Conservation (phyloP, 2,113 vertebrate genomes). For the Callipepla squamata region DNA sequence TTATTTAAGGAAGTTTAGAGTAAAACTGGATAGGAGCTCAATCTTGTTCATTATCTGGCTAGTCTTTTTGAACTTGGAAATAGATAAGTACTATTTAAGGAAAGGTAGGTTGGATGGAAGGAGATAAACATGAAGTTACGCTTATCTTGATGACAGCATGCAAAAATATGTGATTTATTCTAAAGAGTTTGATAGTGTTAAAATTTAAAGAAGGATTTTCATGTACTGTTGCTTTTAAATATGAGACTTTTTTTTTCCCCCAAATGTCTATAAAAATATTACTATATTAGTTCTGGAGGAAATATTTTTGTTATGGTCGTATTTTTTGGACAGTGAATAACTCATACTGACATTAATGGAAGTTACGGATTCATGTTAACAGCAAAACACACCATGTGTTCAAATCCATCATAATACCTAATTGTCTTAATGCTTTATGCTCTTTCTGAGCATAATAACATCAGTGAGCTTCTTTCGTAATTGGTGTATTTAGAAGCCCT, state of each 20-base stretch:
- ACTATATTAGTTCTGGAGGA: constrained; percentile 51
- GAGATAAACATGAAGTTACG: constrained; percentile 39
- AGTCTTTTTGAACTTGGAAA: constrained; percentile 49
- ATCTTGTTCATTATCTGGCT: constrained; percentile 25
- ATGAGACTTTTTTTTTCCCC: background rate
- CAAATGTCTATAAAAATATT: constrained; percentile 54
- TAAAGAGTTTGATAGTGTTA: constrained; percentile 25
- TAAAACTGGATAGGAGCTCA: constrained; percentile 39
- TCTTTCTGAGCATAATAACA: background rate
- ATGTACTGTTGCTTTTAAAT: background rate
- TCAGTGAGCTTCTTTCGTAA: background rate
- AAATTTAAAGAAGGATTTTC: constrained; percentile 5
- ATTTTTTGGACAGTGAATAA: constrained; percentile 28
- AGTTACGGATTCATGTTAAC: constrained; percentile 11
- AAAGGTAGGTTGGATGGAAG: constrained; percentile 1
- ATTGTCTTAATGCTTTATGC: constrained; percentile 27
- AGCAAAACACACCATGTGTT: constrained; percentile 49
- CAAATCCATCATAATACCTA: constrained; percentile 57
- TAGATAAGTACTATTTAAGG: constrained; percentile 49
- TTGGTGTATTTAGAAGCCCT: background rate
- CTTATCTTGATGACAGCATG: constrained; percentile 24
- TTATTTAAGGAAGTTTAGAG: constrained; percentile 66
- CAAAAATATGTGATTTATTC: constrained; percentile 58
- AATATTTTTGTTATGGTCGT: constrained; percentile 35
- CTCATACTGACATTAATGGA: constrained; percentile 55